Base-by-base conservation (phyloP, 2,797 vertebrate genomes). In the Intellagama lesueurii region DNA sequence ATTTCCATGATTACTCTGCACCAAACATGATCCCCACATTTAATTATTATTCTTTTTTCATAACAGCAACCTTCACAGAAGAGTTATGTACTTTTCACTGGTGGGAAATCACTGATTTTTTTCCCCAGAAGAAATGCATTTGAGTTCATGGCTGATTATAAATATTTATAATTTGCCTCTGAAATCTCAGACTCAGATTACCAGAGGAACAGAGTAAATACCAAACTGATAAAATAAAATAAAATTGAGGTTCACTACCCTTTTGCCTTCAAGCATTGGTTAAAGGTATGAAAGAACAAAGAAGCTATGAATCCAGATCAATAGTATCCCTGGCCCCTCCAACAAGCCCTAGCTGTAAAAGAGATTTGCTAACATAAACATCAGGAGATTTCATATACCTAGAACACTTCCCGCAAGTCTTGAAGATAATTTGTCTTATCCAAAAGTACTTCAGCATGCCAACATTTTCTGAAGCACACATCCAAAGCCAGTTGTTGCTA, bases 51-150 rank as follows among this genome's bases (percentile, higher is more conserved):
- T 93, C 94, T 3, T 91, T 91, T 90, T 89, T 88, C 92, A 52
- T 91, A 40, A 66, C 83, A 79, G 44, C 86, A 85, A 91, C 77
- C 75, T 95, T 92, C 80, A 72, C 64, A 83, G 87, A 89, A 92
- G 1, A 92, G 44, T 66, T 91, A 68, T 35, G 89, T 28, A 83
- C 16, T 82, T 66, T 93, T 91, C 84, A 91, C 91, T 90, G 44
- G 52, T 83, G 93, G 92, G 93, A 95, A 95, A 92, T 94, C 92
- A 91, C 17, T 77, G 87, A 84, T 77, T 92, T 95, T 94, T 87
- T 73, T 91, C 94, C 94, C 85, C 92, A 92, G 78, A 90, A 75
- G 83, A 92, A 91, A 90, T 11, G 17, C 17, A 12, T n/a, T 68
- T 91, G 83, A 35, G 5, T 60, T 92, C 76, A 92, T 92, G 83